Conservation (phyloP, 2,797 vertebrate species). For the Leuciscus waleckii region DNA sequence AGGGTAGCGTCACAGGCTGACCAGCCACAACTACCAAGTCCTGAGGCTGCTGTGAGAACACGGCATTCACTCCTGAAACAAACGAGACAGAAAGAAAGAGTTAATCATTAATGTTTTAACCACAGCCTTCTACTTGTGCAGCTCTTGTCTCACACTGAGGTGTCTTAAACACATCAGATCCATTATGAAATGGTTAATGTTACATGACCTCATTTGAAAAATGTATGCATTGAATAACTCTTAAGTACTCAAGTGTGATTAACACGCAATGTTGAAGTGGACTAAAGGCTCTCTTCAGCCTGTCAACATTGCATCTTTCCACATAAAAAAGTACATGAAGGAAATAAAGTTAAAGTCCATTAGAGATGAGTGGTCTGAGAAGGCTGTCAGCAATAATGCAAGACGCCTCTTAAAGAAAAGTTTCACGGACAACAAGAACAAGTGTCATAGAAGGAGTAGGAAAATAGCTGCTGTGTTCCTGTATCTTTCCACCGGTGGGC, state of each 20-base stretch:
- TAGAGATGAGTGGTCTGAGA: slow-evolving; percentile 27
- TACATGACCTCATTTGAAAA: slow-evolving; percentile 24
- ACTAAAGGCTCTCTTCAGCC: slow-evolving; percentile 62
- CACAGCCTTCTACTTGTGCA: not conserved
- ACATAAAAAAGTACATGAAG: slow-evolving; percentile 52
- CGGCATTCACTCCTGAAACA: slow-evolving; percentile 81
- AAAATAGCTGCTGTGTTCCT: not conserved
- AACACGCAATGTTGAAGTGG: slow-evolving; percentile 50
- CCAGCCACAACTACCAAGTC: slow-evolving; percentile 96
- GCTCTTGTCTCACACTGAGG: not conserved
- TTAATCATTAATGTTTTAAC: not conserved
- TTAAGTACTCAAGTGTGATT: slow-evolving; percentile 44
- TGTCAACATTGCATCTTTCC: slow-evolving; percentile 72
- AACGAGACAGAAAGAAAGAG: slow-evolving; percentile 8
- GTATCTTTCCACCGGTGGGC: not conserved
- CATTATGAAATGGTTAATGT: slow-evolving; percentile 24
- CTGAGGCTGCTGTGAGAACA: slow-evolving; percentile 97
- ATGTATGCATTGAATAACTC: slow-evolving; percentile 23
- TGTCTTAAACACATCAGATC: slow-evolving; percentile 25
- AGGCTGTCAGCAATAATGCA: not conserved
- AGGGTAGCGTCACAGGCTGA: slow-evolving; percentile 91
- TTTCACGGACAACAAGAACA: slow-evolving; percentile 8
- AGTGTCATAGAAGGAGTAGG: slow-evolving; percentile 45
- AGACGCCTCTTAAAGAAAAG: slow-evolving; percentile 28
- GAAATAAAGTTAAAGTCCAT: slow-evolving; percentile 40